Evolutionary conservation across 1,140 invertebrate species (phyloP), one percentile per base, ranked within the genome.

Genomic region (Paraescarpia echinospica): DNA sequence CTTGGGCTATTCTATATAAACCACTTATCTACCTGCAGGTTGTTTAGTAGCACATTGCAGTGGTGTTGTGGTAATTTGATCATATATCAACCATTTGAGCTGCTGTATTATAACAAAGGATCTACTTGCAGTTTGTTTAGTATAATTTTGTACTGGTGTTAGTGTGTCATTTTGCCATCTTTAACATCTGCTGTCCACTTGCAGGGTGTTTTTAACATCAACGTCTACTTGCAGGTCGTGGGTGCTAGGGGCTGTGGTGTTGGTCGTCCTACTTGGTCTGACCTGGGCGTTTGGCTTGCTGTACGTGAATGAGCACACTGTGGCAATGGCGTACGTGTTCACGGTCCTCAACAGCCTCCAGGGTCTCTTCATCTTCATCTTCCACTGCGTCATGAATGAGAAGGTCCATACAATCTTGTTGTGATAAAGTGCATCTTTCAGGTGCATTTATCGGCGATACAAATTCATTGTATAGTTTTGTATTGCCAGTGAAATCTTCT

Each of bases 371-470:
- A 99, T 99, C 95, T 99, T 99, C 96, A 97, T 98, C 93, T 99
- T 99, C 96, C 98, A 99, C 96, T 99, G 98, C 95, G 96, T 99
- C 95, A 97, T 98, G 96, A 99, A 99, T 96, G 98, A 99, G 95
- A 99, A 99, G 97, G 98, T 99, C 51, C 2, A 12, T 41, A 51
- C 18, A 92, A 35, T 35, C 41, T 41, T 41, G 33, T 89, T 14
- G 88, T 22, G 22, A 33, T 89, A 34, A 33, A 34, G 18, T 33
- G 89, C 89, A 89, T 89, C 22, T 89, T 89, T 89, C 22, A n/a
- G n/a, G n/a, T n/a, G n/a, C n/a, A n/a, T n/a, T n/a, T n/a, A n/a
- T n/a, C n/a, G n/a, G n/a, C n/a, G n/a, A n/a, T n/a, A n/a, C n/a
- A n/a, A n/a, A n/a, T n/a, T n/a, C n/a, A n/a, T n/a, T n/a, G n/a